Evolutionary conservation across 2,888 invertebrate species (phyloP).

Genomic region (Nephrotoma flavescens): DNA sequence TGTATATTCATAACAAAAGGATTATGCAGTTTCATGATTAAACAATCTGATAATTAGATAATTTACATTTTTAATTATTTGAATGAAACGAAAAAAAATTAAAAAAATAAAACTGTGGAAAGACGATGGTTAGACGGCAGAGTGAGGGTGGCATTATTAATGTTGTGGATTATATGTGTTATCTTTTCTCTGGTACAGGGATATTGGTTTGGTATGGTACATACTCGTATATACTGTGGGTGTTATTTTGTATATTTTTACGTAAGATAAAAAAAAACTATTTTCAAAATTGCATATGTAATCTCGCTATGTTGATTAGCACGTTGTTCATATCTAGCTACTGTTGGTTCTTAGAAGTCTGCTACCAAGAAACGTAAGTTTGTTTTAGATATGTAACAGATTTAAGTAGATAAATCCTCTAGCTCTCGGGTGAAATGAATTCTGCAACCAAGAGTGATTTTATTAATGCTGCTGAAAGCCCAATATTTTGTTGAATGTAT

Average conservation of each 20-base stretch:
- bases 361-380: not conserved
- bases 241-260: not conserved
- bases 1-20: not conserved
- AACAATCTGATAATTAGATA: not conserved
- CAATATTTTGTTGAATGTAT: too few relatives aligned
- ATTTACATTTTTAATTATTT: not conserved
- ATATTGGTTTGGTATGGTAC: not conserved
- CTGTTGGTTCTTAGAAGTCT: not conserved
- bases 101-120: not conserved
- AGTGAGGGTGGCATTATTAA: not conserved
- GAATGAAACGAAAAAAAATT: not conserved
- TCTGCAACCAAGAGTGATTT: too few relatives aligned
- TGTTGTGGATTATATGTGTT: not conserved
- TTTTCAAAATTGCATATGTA: not conserved
- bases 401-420: too few relatives aligned
- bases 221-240: not conserved
- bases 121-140: not conserved
- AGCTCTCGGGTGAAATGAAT: too few relatives aligned
- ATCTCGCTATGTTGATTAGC: not conserved
- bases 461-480: too few relatives aligned
- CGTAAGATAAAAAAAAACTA: not conserved
- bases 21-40: not conserved
- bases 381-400: too few relatives aligned
- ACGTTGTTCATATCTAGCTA: not conserved
- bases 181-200: not conserved